phyloP scores from a whole-genome alignment of 2,888 invertebrate genomes.

The Drosophila percnosoma region DNA sequence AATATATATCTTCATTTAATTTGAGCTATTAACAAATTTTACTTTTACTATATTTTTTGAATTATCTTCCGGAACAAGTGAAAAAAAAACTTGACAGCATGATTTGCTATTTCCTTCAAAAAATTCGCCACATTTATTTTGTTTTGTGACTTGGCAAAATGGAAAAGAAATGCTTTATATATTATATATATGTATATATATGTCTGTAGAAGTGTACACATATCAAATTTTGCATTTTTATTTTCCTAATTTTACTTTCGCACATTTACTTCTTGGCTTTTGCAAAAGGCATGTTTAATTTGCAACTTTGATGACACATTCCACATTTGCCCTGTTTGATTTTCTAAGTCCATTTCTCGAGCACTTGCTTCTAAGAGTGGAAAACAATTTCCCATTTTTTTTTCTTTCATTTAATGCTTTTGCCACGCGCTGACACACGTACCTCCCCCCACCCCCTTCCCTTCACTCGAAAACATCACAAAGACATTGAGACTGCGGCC shows the following conservation, averaged over 20 bases:
- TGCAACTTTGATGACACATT: constrained; percentile 44
- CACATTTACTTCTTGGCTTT: constrained; percentile 13
- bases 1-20: neutral
- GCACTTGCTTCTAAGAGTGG: constrained; percentile 25
- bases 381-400: constrained; percentile 23
- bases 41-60: neutral
- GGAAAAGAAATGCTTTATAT: constrained; percentile 38
- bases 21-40: neutral
- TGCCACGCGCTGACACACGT: constrained; percentile 36
- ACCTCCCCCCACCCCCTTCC: neutral
- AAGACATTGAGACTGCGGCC: constrained; percentile 33
- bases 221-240: constrained; percentile 20
- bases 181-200: constrained; percentile 11
- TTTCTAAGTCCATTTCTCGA: constrained; percentile 15
- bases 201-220: constrained; percentile 1
- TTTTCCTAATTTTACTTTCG: neutral
- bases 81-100: constrained; percentile 29
- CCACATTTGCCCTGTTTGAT: constrained; percentile 18
- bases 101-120: constrained; percentile 27
- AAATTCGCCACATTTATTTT: constrained; percentile 17
- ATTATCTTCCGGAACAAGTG: neutral
- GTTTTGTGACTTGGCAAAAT: constrained; percentile 16
- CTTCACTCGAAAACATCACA: neutral
- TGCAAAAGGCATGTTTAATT: constrained; percentile 18
- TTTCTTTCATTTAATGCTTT: constrained; percentile 27